phyloP scores from a whole-genome alignment of 2,797 vertebrate genomes.

The Champsocephalus gunnari region DNA sequence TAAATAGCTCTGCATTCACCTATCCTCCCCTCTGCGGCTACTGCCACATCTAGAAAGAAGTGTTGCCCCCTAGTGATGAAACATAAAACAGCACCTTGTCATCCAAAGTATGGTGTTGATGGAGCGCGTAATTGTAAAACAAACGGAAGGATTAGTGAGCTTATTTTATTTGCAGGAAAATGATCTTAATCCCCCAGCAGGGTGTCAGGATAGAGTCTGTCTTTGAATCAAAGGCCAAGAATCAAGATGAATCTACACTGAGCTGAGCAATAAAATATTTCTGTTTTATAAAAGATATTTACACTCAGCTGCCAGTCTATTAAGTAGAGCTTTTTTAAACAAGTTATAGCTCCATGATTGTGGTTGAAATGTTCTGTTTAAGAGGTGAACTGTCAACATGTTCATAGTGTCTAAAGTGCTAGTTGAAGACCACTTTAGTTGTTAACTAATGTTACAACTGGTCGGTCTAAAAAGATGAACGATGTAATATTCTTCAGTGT shows the following conservation, averaged over 20 bases:
- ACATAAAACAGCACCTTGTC: constrained; percentile 49
- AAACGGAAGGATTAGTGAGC: constrained; percentile 56
- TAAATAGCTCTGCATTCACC: no score
- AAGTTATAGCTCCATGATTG: neutral
- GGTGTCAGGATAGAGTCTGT: constrained; percentile 3
- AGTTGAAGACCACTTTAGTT: no score
- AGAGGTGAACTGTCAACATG: no score
- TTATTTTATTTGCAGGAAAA: constrained; percentile 35
- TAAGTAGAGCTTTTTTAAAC: no score
- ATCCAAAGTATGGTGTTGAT: constrained; percentile 23
- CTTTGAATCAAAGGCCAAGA: constrained; percentile 15
- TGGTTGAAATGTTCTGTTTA: neutral
- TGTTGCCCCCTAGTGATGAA: constrained; percentile 72
- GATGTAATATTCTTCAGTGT: no score
- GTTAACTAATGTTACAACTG: no score
- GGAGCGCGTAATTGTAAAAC: constrained; percentile 60
- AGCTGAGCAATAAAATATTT: neutral
- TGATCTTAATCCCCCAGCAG: constrained; percentile 24
- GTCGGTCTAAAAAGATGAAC: no score
- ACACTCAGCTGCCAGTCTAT: neutral
- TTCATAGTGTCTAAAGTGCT: no score
- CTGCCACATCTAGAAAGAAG: neutral
- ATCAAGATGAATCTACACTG: neutral
- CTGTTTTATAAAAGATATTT: neutral
- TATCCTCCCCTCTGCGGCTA: no score